phyloP scores from a whole-genome alignment of 2,888 invertebrate species.

The Polia nebulosa region DNA sequence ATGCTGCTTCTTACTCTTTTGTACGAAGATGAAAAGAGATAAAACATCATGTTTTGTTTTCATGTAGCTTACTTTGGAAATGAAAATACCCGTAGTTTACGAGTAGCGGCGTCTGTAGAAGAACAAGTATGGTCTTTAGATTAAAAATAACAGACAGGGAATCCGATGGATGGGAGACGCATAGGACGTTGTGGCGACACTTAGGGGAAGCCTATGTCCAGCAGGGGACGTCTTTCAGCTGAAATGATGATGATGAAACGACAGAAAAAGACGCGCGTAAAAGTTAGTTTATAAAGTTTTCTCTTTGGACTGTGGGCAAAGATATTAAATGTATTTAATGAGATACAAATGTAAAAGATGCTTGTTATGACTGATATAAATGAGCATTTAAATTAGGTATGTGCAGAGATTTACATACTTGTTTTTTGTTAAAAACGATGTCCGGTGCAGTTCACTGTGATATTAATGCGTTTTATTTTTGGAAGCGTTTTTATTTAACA shows the following conservation, averaged over 20 bases:
- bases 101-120: neutral
- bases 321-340: constrained; percentile 5
- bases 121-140: neutral
- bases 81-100: constrained; percentile 15
- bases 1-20: neutral
- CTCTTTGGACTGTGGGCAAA: constrained; percentile 4
- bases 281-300: constrained; percentile 6
- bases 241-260: no score
- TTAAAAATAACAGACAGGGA: no score
- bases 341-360: constrained; percentile 15
- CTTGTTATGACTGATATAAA: constrained; percentile 23
- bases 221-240: no score
- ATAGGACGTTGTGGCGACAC: no score
- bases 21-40: neutral
- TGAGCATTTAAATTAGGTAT: constrained; percentile 22
- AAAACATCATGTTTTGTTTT: neutral
- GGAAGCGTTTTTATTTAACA: neutral
- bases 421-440: constrained; percentile 14
- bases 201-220: no score
- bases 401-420: constrained; percentile 24
- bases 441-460: constrained; percentile 10
- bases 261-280: neutral
- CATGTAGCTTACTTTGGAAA: neutral
- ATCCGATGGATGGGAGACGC: no score
- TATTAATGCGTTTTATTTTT: constrained; percentile 26